Evolutionary conservation across 1,140 invertebrate species (phyloP).

Genomic region (Tribolium madens): DNA sequence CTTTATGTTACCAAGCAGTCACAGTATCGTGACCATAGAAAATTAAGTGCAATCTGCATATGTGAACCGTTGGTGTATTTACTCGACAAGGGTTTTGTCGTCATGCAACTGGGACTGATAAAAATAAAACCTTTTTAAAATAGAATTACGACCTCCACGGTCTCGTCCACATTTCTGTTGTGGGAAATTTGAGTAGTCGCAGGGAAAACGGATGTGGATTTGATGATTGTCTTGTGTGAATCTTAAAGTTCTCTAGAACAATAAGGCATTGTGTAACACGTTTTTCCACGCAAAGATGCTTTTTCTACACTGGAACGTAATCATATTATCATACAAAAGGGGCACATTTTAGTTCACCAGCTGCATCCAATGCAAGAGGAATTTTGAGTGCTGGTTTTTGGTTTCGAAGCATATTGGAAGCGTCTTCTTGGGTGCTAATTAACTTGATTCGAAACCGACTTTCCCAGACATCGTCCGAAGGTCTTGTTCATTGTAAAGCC

Average conservation of each 20-base stretch:
- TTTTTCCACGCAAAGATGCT: conserved; percentile 10
- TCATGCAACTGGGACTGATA: conserved; percentile 25
- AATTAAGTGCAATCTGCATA: conserved; percentile 40
- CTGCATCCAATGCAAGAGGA: not conserved
- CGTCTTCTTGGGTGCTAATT: conserved; percentile 11
- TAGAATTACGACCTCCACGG: conserved; percentile 23
- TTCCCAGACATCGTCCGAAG: conserved; percentile 40
- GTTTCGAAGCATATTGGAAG: too few relatives aligned
- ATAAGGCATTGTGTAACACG: conserved; percentile 23
- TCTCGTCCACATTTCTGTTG: conserved; percentile 2
- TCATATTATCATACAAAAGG: conserved; percentile 33
- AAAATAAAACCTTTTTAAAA: conserved; percentile 27
- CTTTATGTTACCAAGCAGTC: conserved; percentile 3
- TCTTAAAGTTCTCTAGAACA: conserved; percentile 22
- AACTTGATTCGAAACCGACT: conserved; percentile 20
- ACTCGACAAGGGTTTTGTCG: conserved; percentile 32
- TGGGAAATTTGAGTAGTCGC: conserved; percentile 14
- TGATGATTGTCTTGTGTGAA: conserved; percentile 29
- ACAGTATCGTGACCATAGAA: conserved; percentile 18
- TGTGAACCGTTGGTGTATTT: conserved; percentile 18
- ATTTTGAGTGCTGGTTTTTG: not conserved
- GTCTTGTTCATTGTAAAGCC: conserved; percentile 19
- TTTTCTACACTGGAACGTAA: conserved; percentile 19
- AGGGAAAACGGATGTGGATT: not conserved
- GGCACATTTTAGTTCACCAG: conserved; percentile 5